Conservation (phyloP, 2,797 vertebrate species). For the Salarias fasciatus region DNA sequence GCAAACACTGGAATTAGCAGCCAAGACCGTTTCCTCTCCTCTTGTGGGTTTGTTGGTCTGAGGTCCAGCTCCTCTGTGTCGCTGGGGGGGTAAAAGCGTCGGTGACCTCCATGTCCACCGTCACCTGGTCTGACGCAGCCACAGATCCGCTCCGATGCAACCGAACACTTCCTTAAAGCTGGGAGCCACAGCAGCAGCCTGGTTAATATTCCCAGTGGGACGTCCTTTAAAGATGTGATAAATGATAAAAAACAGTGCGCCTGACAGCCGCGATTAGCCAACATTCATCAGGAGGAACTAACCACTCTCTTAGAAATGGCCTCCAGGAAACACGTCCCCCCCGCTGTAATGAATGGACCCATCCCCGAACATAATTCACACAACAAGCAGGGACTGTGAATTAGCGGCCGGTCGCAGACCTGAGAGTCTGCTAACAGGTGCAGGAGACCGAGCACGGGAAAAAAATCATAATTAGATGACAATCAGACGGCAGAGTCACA, state of each 20-base stretch:
- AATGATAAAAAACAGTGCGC: conserved; percentile 39
- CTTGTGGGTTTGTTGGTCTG: no score
- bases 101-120: no score
- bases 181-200: conserved; percentile 40
- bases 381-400: conserved; percentile 22
- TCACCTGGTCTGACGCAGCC: conserved; percentile 21
- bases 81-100: no score
- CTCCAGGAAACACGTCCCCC: conserved; percentile 52
- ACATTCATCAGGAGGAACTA: conserved; percentile 62
- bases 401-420: conserved; percentile 44
- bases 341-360: conserved; percentile 49
- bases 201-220: conserved; percentile 64
- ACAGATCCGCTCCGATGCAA: conserved; percentile 10
- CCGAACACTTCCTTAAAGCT: conserved; percentile 58
- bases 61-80: no score
- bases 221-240: conserved; percentile 63
- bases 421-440: conserved; percentile 36
- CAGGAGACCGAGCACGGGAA: conserved; percentile 42
- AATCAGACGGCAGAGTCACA: conserved; percentile 17
- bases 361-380: conserved; percentile 44
- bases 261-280: conserved; percentile 63
- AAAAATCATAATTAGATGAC: conserved; percentile 32
- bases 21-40: no score
- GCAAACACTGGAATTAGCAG: no score
- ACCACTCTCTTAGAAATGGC: conserved; percentile 54